Conservation (phyloP, 2,113 vertebrate species). For the Edolisoma coerulescens region DNA sequence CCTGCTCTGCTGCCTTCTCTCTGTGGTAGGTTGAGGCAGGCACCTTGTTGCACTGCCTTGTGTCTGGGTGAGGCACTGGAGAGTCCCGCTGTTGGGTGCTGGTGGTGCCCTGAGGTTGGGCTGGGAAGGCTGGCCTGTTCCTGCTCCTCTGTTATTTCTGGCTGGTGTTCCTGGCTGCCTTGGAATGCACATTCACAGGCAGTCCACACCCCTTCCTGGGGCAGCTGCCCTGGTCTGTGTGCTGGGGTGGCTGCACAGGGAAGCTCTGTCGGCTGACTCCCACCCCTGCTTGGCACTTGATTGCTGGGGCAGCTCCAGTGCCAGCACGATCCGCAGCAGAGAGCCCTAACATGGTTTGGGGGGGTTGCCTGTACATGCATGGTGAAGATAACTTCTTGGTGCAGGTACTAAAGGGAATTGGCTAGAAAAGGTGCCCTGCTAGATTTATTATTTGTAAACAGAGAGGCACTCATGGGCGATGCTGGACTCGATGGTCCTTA, state of each 20-base stretch:
- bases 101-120: neutral
- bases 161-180: neutral
- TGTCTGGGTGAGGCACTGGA: neutral
- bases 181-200: accelerated
- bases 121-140: neutral
- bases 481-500: neutral
- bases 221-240: neutral
- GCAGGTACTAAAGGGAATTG: neutral
- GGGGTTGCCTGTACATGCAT: accelerated
- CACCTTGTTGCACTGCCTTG: neutral
- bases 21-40: neutral
- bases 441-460: neutral
- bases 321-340: accelerated
- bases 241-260: neutral
- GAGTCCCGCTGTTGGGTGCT: neutral
- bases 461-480: neutral
- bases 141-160: neutral
- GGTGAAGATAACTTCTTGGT: neutral
- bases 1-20: neutral
- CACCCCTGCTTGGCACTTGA: neutral
- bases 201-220: neutral
- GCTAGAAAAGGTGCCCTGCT: neutral
- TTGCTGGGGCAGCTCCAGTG: neutral
- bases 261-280: accelerated
- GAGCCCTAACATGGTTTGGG: accelerated